A percentile compares a stretch with the other conserved stretches of the same genome.
phyloP scores from a whole-genome alignment of 2,113 vertebrate genomes.

The Apteryx owenii region DNA sequence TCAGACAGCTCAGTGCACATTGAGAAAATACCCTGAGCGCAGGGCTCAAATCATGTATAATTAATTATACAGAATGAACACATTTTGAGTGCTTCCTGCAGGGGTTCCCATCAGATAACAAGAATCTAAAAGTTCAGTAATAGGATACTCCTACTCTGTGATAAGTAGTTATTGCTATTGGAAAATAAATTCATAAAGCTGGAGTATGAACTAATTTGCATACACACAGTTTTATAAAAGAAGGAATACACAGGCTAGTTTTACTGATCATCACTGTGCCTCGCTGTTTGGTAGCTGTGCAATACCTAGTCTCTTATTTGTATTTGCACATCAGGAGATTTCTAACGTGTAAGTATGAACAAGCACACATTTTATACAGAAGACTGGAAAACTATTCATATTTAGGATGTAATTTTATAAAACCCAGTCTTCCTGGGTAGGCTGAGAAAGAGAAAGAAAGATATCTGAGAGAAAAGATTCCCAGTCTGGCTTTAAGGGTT shows the following conservation, averaged over 20 bases:
- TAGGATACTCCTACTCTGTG: not conserved
- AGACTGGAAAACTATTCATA: not conserved
- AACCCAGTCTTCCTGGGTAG: not conserved
- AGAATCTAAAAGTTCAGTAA: not conserved
- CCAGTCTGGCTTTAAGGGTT: no score
- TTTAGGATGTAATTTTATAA: not conserved
- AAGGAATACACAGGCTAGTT: not conserved
- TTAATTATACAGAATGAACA: not conserved
- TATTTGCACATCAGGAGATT: not conserved
- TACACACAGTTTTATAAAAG: rapidly evolving
- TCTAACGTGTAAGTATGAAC: not conserved
- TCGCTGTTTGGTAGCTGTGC: not conserved
- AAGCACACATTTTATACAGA: not conserved
- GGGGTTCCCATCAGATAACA: no score
- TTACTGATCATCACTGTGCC: not conserved
- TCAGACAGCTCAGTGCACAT: no score
- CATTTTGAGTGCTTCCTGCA: not conserved
- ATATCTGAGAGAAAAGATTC: not conserved
- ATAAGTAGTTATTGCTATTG: not conserved
- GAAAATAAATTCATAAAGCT: not conserved
- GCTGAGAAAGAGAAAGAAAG: not conserved
- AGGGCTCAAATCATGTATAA: not conserved
- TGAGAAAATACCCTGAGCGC: not conserved
- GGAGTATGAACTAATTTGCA: not conserved
- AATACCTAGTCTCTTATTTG: not conserved